phyloP scores from a whole-genome alignment of 2,888 invertebrate genomes.

The Barypeithes pellucidus region DNA sequence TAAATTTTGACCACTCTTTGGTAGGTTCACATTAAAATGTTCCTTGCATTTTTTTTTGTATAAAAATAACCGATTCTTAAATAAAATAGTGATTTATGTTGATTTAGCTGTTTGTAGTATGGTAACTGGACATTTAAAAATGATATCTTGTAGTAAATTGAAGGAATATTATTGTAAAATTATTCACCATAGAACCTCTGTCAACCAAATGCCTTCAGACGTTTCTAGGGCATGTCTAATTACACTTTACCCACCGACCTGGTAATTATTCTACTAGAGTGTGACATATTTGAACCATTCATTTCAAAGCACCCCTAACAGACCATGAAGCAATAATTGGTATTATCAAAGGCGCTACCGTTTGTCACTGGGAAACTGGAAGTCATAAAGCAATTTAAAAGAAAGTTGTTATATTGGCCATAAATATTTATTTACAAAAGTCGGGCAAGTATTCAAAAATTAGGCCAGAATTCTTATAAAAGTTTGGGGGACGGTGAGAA shows the following conservation, averaged over 20 bases:
- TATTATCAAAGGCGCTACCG: slow-evolving; percentile 28
- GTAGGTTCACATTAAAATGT: no score
- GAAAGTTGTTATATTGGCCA: slow-evolving; percentile 26
- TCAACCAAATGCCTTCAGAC: slow-evolving; percentile 9
- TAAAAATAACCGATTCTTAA: no score
- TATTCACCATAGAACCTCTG: neutral
- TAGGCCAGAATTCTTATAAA: slow-evolving; percentile 2
- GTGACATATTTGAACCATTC: slow-evolving; percentile 37
- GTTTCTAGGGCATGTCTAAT: slow-evolving; percentile 39
- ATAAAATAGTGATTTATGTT: no score
- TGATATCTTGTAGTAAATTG: no score
- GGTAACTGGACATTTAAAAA: no score
- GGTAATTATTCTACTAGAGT: slow-evolving; percentile 30
- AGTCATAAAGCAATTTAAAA: slow-evolving; percentile 28
- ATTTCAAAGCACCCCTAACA: slow-evolving; percentile 31
- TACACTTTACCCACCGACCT: slow-evolving; percentile 26
- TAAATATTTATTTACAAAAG: slow-evolving; percentile 24
- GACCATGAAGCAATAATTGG: slow-evolving; percentile 34
- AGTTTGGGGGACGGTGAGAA: neutral
- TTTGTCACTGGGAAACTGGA: slow-evolving; percentile 24
- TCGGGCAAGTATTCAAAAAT: slow-evolving; percentile 7
- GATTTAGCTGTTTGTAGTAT: no score
- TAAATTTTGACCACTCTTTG: no score
- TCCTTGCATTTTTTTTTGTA: no score
- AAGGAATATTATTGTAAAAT: no score